phyloP scores from a whole-genome alignment of 1,140 invertebrate species.

The Sarcophaga bullata region DNA sequence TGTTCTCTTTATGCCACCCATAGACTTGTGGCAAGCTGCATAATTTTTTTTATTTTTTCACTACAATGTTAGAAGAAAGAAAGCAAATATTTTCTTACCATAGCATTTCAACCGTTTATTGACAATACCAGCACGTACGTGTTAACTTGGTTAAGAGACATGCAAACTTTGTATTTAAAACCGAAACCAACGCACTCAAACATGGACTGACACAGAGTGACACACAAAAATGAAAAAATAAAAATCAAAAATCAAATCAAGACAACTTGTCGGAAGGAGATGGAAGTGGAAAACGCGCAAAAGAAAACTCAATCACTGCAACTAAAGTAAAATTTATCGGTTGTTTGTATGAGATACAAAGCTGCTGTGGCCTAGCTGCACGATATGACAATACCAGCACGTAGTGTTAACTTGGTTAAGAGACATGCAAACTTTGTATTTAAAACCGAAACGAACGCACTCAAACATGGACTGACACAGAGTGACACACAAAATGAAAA shows the following conservation, averaged over 20 bases:
- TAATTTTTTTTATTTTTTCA: too few relatives aligned
- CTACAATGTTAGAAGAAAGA: too few relatives aligned
- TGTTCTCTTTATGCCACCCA: too few relatives aligned
- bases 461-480: neutral
- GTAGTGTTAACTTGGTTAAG: slow-evolving; percentile 2
- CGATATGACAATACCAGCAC: slow-evolving; percentile 10
- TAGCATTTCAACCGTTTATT: neutral
- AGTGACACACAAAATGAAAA: neutral
- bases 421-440: slow-evolving; percentile 8
- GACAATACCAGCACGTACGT: slow-evolving; percentile 19
- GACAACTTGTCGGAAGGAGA: neutral
- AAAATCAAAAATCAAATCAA: neutral
- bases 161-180: slow-evolving; percentile 12
- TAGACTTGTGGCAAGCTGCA: too few relatives aligned
- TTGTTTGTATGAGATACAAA: too few relatives aligned
- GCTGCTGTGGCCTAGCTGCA: too few relatives aligned
- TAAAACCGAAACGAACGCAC: neutral
- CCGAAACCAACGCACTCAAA: neutral
- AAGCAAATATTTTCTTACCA: too few relatives aligned
- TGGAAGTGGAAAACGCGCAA: too few relatives aligned
- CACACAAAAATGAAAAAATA: neutral
- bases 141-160: slow-evolving; percentile 4
- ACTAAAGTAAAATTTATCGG: neutral
- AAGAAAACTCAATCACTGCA: neutral
- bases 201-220: neutral